Evolutionary conservation across 2,888 invertebrate genomes (phyloP), one percentile per base, ranked within the genome.

Genomic region (Habrosyne pyritoides): DNA sequence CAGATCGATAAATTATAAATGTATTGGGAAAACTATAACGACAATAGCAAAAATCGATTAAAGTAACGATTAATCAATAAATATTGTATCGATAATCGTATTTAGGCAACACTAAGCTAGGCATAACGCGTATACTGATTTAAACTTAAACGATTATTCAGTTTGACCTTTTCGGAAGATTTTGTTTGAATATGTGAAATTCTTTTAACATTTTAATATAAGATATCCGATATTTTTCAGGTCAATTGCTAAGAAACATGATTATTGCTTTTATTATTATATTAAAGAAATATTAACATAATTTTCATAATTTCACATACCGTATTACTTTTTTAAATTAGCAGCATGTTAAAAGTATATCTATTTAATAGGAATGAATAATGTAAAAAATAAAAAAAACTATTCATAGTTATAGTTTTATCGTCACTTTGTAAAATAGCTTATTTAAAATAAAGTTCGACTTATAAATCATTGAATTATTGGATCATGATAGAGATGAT

Each of bases 121-220:
- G 36, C 14, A 36, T 36, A 36, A 14, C 36, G 14, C 36, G 36
- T 36, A 36, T 36, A 36, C 14, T 12, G 36, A 33, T 36, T 14
- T 24, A 24, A 36, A n/a, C n/a, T 36, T 14, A 1, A 10, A 36
- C n/a, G 36, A 58, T 30, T 12, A 30, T 3, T 1, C 12, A 30
- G 30, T 30, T 30, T 12, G 30, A 30, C 12, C 12, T 30, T 30
- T 30, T 12, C 30, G 12, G 30, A 30, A 30, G 30, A 30, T 12
- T 12, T 30, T 30, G 53, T 53, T 14, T 53, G 52, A 56, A 2
- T 53, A 24, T 10, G 30, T 30, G 12, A 12, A 12, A 12, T 12
- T 30, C 10, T 30, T 2, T 12, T 12, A 30, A n/a, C n/a, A n/a
- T 12, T 30, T 30, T 12, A 10, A 30, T 12, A 12, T 30, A 30